phyloP scores from a whole-genome alignment of 2,113 vertebrate species.

The Lamprologus callipterus region DNA sequence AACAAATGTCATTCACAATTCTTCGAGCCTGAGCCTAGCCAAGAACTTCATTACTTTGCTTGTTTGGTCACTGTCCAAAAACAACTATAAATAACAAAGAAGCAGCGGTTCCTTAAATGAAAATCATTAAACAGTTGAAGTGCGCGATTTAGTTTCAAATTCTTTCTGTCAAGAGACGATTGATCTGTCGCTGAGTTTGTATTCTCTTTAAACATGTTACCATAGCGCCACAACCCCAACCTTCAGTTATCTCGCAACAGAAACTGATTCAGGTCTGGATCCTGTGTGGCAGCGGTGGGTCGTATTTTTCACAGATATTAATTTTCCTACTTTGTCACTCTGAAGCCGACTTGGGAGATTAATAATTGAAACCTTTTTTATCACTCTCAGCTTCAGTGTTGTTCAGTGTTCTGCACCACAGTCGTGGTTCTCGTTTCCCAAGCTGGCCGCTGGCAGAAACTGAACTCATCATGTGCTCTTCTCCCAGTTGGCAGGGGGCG shows the following conservation, averaged over 20 bases:
- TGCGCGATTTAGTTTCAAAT: not conserved
- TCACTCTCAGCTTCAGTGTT: not conserved
- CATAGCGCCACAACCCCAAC: not conserved
- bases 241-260: not conserved
- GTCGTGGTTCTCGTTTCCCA: not conserved
- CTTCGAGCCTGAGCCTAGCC: not conserved
- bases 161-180: not conserved
- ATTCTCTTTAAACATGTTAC: not conserved
- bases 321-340: not conserved
- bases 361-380: not conserved
- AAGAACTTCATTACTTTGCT: not conserved
- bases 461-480: not conserved
- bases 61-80: not conserved
- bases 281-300: not conserved
- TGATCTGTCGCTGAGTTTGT: not conserved
- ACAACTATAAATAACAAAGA: not conserved
- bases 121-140: not conserved
- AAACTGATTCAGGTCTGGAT: not conserved
- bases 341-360: not conserved
- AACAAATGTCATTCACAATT: not conserved
- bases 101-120: not conserved
- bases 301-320: not conserved
- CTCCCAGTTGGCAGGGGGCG: constrained; percentile 86
- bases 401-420: not conserved
- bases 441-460: not conserved